Evolutionary conservation across 1,140 invertebrate genomes (phyloP).

Genomic region (Drosophila funebris): DNA sequence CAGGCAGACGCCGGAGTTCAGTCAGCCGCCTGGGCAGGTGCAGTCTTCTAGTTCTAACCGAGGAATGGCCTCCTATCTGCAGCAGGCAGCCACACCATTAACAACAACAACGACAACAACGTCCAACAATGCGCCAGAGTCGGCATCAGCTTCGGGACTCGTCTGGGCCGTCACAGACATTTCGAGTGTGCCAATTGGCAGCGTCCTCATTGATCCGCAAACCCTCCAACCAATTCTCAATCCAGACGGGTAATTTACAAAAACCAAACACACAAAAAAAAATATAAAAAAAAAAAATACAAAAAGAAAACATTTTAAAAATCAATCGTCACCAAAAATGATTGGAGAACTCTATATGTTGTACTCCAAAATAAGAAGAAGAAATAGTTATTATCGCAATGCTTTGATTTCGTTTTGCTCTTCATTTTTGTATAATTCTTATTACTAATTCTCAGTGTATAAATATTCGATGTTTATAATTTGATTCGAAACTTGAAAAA

Average conservation of each 20-base stretch:
- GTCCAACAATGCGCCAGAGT: constrained; percentile 20
- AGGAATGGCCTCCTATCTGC: constrained; percentile 29
- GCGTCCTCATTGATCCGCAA: constrained; percentile 93
- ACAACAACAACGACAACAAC: constrained; percentile 32
- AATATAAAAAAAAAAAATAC: constrained; percentile 45
- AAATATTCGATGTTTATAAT: constrained; percentile 6
- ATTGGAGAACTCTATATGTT: constrained; percentile 10
- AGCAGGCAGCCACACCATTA: constrained; percentile 30
- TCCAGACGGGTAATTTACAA: constrained; percentile 86
- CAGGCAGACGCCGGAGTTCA: constrained; percentile 76
- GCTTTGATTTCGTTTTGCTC: constrained; percentile 22
- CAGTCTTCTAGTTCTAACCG: constrained; percentile 16
- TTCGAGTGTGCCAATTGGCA: constrained; percentile 91
- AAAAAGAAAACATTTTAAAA: constrained; percentile 43
- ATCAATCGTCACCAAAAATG: constrained; percentile 32
- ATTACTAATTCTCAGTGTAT: constrained; percentile 18
- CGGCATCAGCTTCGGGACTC: constrained; percentile 83
- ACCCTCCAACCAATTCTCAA: constrained; percentile 88
- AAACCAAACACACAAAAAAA: constrained; percentile 66
- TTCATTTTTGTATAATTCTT: constrained; percentile 5
- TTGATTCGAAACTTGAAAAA: not conserved
- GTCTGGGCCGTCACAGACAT: constrained; percentile 94
- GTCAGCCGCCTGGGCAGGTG: constrained; percentile 39
- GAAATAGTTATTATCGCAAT: constrained; percentile 29
- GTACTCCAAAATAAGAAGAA: not conserved